Evolutionary conservation across 2,113 vertebrate genomes (phyloP).

Genomic region (Cyphomyrus plagiostoma): DNA sequence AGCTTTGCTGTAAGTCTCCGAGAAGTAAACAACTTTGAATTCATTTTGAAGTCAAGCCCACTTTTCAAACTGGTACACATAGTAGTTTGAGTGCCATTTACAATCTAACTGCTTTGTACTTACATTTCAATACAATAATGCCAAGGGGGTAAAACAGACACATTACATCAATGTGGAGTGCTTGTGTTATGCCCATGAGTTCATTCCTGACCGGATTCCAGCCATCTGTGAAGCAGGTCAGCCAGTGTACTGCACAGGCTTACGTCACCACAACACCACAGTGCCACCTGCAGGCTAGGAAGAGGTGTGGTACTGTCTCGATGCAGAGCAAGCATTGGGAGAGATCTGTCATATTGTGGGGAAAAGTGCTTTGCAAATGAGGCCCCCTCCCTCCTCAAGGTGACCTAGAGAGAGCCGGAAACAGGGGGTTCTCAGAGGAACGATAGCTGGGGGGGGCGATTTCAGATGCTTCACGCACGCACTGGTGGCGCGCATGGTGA

Average conservation of each 20-base stretch:
- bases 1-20: not conserved
- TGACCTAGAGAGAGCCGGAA: slow-evolving; percentile 6
- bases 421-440: not conserved
- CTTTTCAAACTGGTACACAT: not conserved
- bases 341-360: not conserved
- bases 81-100: not conserved
- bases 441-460: not conserved
- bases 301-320: not conserved
- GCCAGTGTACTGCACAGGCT: not conserved
- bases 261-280: not conserved
- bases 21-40: not conserved
- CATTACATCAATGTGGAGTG: not conserved
- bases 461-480: not conserved
- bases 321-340: not conserved
- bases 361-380: not conserved
- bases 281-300: not conserved
- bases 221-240: not conserved
- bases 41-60: not conserved
- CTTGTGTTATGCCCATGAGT: not conserved
- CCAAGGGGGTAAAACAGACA: not conserved
- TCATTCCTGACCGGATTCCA: not conserved
- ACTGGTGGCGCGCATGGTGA: not conserved
- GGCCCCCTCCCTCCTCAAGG: slow-evolving; percentile 23
- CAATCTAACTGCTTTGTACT: not conserved
- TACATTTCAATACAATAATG: not conserved